These are phyloP conservation scores for Paracanthobrama guichenoti DNA, from an alignment of 2,113 vertebrate species.

Conservation along the genomic window DNA sequence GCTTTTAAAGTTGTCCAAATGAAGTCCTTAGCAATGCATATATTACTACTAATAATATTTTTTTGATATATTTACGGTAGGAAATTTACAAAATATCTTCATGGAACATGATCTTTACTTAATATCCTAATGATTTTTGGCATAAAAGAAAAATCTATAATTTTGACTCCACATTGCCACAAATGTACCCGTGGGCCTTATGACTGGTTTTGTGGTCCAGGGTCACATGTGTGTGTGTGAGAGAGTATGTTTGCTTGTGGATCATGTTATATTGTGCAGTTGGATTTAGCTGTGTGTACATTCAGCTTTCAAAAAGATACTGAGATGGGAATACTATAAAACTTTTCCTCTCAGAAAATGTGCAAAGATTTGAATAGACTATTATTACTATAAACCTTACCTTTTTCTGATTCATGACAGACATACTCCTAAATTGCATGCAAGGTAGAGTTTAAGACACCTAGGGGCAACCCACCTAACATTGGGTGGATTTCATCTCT, in stretches of 20 bases:
- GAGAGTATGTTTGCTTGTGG: constrained; percentile 12
- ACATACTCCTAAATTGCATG: background rate
- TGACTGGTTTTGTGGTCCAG: no score
- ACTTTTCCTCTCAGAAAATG: constrained; percentile 48
- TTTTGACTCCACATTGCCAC: no score
- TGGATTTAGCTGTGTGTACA: background rate
- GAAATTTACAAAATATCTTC: no score
- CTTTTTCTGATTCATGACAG: background rate
- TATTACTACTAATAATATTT: no score
- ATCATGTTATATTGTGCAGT: constrained; percentile 17
- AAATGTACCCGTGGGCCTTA: no score
- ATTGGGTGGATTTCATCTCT: background rate
- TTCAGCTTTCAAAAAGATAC: constrained; percentile 13
- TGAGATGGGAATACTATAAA: constrained; percentile 26
- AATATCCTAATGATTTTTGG: no score
- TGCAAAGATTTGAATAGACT: background rate
- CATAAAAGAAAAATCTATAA: no score
- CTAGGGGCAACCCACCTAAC: background rate
- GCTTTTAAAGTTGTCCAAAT: no score
- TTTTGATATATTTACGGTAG: no score
- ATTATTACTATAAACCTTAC: background rate
- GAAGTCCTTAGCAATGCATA: no score
- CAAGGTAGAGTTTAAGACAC: background rate
- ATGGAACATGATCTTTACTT: no score
- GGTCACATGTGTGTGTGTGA: background rate